Evolutionary conservation across 2,797 vertebrate species (phyloP).

Genomic region (Sebastiscus tertius): DNA sequence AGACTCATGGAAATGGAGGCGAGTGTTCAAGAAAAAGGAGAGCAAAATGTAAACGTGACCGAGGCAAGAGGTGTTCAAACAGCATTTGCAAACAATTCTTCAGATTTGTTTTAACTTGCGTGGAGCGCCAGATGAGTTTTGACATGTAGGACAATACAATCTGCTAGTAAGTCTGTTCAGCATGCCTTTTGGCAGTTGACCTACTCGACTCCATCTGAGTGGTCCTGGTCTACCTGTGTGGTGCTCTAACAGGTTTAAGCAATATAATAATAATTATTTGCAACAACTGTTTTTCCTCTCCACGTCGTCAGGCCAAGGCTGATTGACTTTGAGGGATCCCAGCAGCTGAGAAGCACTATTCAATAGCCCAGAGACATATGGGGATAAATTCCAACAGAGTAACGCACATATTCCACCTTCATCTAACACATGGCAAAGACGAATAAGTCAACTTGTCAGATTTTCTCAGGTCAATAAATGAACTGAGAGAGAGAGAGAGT

Average conservation of each 20-base stretch:
- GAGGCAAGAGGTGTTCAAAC: background rate
- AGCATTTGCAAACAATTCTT: constrained; percentile 14
- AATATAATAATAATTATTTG: constrained; percentile 48
- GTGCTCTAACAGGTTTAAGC: background rate
- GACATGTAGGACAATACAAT: background rate
- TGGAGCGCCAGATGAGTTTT: constrained; percentile 10
- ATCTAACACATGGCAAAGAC: constrained; percentile 61
- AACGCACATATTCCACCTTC: constrained; percentile 70
- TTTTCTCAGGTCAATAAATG: constrained; percentile 54
- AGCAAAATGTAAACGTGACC: background rate
- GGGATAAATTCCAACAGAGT: constrained; percentile 61
- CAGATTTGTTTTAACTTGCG: background rate
- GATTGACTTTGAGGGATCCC: constrained; percentile 40
- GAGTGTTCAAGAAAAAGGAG: background rate
- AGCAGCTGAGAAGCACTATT: constrained; percentile 40
- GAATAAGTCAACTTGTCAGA: constrained; percentile 51
- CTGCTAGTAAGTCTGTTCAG: background rate
- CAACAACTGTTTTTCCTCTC: background rate
- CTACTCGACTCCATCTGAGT: background rate
- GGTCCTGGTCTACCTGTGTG: constrained; percentile 4
- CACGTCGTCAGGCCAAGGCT: background rate
- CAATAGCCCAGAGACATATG: constrained; percentile 33
- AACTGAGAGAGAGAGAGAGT: constrained; percentile 20
- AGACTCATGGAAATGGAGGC: constrained; percentile 14
- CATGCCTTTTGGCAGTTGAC: background rate